phyloP scores from a whole-genome alignment of 2,797 vertebrate species.

The Meriones psammophilus region DNA sequence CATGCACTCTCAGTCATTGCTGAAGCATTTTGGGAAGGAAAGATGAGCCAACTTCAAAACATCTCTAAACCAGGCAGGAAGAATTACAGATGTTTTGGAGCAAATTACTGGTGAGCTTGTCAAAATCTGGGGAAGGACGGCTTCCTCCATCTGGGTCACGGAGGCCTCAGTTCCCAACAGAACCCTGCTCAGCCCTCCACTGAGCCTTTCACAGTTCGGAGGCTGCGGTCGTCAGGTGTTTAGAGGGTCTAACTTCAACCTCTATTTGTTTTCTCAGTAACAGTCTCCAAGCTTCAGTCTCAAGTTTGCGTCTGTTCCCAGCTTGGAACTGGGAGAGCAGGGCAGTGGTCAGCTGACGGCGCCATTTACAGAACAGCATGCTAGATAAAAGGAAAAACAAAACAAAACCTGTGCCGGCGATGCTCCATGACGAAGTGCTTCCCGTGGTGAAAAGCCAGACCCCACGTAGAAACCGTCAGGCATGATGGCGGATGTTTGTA shows the following conservation, averaged over 20 bases:
- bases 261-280: conserved; percentile 33
- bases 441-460: background rate
- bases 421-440: background rate
- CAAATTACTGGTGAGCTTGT: conserved; percentile 58
- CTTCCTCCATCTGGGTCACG: background rate
- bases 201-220: background rate
- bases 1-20: background rate
- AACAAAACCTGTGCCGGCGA: background rate
- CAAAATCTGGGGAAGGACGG: conserved; percentile 17
- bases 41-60: conserved; percentile 35
- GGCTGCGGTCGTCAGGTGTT: conserved; percentile 15
- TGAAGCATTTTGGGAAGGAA: conserved; percentile 66
- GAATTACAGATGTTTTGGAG: conserved; percentile 54
- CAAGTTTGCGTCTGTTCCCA: conserved; percentile 34
- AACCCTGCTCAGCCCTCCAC: background rate
- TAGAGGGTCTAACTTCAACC: conserved; percentile 48
- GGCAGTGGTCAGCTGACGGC: background rate
- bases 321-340: background rate
- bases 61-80: background rate
- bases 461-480: background rate
- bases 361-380: conserved; percentile 5
- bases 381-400: background rate
- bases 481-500: background rate
- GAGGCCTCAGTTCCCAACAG: conserved; percentile 11
- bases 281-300: conserved; percentile 18